Evolutionary conservation across 1,140 invertebrate genomes (phyloP).

Genomic region (Cyphomyrmex costatus): DNA sequence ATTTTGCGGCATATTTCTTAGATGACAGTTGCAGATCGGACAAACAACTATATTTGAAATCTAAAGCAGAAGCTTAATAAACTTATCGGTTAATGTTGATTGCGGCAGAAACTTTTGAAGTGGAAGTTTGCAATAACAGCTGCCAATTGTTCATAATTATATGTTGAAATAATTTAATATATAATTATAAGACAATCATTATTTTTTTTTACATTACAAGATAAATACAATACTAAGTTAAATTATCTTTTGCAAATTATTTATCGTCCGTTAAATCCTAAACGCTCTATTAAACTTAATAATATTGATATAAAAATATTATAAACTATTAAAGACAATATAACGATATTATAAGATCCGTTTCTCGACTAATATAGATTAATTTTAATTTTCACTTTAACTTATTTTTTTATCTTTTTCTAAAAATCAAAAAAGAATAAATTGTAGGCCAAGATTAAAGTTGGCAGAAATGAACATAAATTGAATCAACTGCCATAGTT

Average conservation of each 20-base stretch:
- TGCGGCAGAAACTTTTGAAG: too few species aligned
- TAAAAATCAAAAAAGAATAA: too few species aligned
- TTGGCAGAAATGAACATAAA: neutral
- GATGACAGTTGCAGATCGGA: neutral
- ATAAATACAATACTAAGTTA: neutral
- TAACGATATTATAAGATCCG: neutral
- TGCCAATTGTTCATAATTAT: neutral
- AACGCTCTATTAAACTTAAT: conserved; percentile 2
- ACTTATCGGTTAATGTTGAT: neutral
- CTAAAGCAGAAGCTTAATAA: neutral
- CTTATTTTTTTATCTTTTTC: too few species aligned
- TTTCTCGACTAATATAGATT: too few species aligned
- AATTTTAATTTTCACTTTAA: too few species aligned
- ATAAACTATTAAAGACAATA: neutral
- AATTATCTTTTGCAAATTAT: neutral
- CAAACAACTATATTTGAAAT: too few species aligned
- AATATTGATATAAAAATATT: neutral
- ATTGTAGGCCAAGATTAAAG: too few species aligned
- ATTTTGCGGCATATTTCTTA: neutral
- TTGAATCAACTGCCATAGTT: conserved; percentile 3
- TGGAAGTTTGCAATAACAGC: neutral
- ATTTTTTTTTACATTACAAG: too few species aligned
- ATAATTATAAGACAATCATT: too few species aligned
- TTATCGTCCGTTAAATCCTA: neutral
- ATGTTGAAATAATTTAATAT: neutral